These are phyloP conservation scores for Meriones psammophilus DNA, from an alignment of 2,797 vertebrate species.

Conservation along the genomic window DNA sequence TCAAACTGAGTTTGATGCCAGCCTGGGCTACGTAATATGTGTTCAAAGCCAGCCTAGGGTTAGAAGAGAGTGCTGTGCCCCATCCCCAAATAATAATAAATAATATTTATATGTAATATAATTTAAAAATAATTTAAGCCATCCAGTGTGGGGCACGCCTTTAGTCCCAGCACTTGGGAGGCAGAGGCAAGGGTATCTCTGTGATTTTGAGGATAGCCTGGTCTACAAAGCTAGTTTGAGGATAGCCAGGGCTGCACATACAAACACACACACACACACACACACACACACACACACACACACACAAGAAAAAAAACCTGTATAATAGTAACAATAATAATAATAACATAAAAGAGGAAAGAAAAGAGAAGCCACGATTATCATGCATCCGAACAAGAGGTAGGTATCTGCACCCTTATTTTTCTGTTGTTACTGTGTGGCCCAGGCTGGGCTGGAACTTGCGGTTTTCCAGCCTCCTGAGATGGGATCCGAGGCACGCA, in stretches of 20 bases:
- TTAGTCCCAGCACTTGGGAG: background rate
- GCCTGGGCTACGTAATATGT: background rate
- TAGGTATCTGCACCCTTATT: background rate
- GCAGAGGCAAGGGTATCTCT: background rate
- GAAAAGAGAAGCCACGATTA: background rate
- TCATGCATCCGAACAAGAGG: no score
- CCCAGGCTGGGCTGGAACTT: background rate
- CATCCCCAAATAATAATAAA: background rate
- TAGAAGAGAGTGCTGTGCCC: no score
- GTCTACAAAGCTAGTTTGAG: background rate
- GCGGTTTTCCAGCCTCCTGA: background rate
- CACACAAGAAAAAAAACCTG: no score
- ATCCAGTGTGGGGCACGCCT: background rate
- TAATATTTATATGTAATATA: no score
- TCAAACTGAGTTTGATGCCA: background rate
- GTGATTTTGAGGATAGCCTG: background rate
- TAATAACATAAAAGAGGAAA: background rate
- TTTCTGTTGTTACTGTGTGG: background rate
- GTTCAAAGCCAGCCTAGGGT: background rate
- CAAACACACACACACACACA: background rate
- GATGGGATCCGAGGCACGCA: background rate
- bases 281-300: background rate
- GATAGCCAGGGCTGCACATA: background rate
- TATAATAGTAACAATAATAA: background rate
- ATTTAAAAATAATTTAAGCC: background rate